Base-by-base conservation (phyloP, 2,888 invertebrate genomes). In the Erebia epiphron region DNA sequence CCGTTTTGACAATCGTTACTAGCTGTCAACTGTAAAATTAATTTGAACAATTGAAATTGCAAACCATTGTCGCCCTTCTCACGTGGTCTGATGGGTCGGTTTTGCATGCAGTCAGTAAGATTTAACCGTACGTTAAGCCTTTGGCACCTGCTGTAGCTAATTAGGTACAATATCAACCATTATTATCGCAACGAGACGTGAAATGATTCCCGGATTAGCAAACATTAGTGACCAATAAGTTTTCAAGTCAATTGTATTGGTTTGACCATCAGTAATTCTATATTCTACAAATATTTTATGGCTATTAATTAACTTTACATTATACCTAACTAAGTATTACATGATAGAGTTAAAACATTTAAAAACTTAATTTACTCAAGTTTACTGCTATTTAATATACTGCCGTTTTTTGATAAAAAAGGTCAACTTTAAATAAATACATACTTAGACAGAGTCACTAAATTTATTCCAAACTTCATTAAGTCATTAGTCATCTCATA, bases 11-110 rank as follows among this genome's bases (percentile, higher is more conserved):
- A 60, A 63, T 43, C 52, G 26, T 4, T 52, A 21, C 41, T 13
- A 14, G 10, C 41, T 62, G 66, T 61, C 56, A 58, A 52, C 62
- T 50, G 58, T 68, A 62, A 50, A 56, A 18, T 61, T 54, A 71
- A 58, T n/a, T n/a, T n/a, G n/a, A n/a, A n/a, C n/a, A n/a, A n/a
- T n/a, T 54, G 21, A 41, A 21, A 61, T 21, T 26, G 49, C 64
- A 67, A 63, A 61, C 60, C 49, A 72, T 64, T 69, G 26, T 65
- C 16, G n/a, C 10, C 64, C 46, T 69, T 67, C 26, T 11, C 8
- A 43, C 50, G 4, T 66, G 7, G 3, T 0, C 7, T 7, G 21
- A 67, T 26, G 62, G 26, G 10, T 57, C 13, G 8, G 35, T 66
- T 62, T 69, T 8, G 62, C 26, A 10, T 66, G 68, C n/a, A 65